Conservation (phyloP, 2,888 invertebrate species). For the Electrophaes corylata region DNA sequence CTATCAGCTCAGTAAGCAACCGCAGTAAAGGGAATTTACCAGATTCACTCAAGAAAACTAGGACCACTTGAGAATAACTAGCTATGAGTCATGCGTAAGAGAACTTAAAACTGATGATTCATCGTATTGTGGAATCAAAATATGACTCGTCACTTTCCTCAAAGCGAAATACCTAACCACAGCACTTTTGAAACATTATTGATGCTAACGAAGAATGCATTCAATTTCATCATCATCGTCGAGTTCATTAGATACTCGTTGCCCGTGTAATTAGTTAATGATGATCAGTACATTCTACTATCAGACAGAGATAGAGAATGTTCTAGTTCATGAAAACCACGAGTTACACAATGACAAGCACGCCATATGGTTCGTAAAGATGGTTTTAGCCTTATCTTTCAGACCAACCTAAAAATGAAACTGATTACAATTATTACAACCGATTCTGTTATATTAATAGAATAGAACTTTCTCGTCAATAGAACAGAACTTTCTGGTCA, state of each 20-base stretch:
- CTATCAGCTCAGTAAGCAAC: not conserved
- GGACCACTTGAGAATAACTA: not conserved
- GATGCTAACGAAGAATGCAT: conserved; percentile 6
- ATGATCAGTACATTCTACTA: conserved; percentile 9
- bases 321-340: conserved; percentile 7
- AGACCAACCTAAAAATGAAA: not conserved
- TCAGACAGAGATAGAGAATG: conserved; percentile 1
- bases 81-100: conserved; percentile 20
- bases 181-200: conserved; percentile 5
- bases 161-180: conserved; percentile 6
- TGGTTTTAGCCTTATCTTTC: not conserved
- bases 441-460: not conserved
- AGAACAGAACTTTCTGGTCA: too few relatives aligned
- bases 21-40: not conserved
- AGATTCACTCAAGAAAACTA: conserved; percentile 6
- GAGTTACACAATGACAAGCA: conserved; percentile 1
- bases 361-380: not conserved
- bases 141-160: conserved; percentile 22
- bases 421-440: not conserved
- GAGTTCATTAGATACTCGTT: conserved; percentile 4
- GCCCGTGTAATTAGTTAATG: conserved; percentile 9
- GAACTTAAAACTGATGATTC: conserved; percentile 24
- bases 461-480: too few relatives aligned
- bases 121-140: conserved; percentile 20
- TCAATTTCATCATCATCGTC: conserved; percentile 11